Evolutionary conservation across 2,797 vertebrate genomes (phyloP).

Genomic region (Thamnophis elegans): DNA sequence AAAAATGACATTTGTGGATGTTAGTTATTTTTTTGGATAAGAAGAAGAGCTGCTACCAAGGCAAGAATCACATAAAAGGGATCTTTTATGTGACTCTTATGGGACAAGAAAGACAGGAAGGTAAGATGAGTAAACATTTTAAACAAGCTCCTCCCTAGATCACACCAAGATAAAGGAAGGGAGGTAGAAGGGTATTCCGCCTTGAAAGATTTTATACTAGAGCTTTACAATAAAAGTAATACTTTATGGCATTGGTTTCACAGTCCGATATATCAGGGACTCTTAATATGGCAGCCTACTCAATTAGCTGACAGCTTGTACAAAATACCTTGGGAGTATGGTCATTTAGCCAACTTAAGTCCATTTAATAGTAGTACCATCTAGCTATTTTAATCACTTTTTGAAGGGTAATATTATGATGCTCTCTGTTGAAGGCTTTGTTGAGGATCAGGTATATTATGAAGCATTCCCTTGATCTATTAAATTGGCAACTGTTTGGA

Average conservation of each 20-base stretch:
- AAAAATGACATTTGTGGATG: constrained; percentile 13
- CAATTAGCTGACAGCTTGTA: neutral
- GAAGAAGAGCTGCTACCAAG: neutral
- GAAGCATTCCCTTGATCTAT: neutral
- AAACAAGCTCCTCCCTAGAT: neutral
- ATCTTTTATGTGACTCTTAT: neutral
- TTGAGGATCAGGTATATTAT: neutral
- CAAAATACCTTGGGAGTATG: neutral
- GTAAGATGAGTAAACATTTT: neutral
- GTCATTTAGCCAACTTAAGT: neutral
- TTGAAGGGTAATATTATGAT: neutral
- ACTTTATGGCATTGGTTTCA: neutral
- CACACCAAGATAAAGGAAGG: neutral
- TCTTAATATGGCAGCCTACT: neutral
- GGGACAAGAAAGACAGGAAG: neutral
- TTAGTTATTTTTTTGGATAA: constrained; percentile 4
- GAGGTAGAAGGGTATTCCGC: neutral
- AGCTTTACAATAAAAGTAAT: neutral
- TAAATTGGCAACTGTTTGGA: neutral
- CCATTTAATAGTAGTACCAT: neutral
- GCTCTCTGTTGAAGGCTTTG: neutral
- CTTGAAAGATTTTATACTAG: neutral
- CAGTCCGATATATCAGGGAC: neutral
- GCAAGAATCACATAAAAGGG: neutral
- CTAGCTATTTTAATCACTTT: neutral